phyloP scores from a whole-genome alignment of 2,113 vertebrate genomes.

The Neopipo cinnamomea region DNA sequence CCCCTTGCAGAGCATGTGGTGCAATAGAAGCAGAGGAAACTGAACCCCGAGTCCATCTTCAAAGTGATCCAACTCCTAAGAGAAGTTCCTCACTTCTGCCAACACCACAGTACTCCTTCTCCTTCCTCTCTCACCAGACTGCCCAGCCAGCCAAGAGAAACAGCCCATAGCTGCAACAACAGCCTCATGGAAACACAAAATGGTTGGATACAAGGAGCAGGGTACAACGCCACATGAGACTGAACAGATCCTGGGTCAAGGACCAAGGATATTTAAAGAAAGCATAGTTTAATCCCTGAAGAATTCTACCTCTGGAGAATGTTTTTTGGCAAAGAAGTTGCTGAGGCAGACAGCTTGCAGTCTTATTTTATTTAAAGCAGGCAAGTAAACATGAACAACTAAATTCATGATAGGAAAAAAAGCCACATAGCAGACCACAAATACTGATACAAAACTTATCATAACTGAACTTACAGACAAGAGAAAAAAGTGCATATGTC shows the following conservation, averaged over 20 bases:
- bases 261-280: background rate
- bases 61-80: background rate
- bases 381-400: background rate
- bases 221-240: accelerated
- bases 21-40: background rate
- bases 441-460: background rate
- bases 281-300: background rate
- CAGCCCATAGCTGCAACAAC: background rate
- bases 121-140: background rate
- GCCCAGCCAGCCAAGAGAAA: background rate
- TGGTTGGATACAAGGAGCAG: background rate
- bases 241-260: background rate
- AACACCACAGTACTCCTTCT: background rate
- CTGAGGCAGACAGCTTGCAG: background rate
- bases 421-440: accelerated
- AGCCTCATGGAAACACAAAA: background rate
- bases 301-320: background rate
- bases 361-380: background rate
- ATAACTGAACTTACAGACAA: background rate
- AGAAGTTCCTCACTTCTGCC: background rate
- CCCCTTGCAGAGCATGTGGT: background rate
- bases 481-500: background rate
- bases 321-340: background rate
- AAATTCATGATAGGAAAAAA: background rate
- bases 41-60: background rate